Evolutionary conservation across 2,113 vertebrate genomes (phyloP), one percentile per base, ranked within the genome.

Genomic region (Eptesicus fuscus): DNA sequence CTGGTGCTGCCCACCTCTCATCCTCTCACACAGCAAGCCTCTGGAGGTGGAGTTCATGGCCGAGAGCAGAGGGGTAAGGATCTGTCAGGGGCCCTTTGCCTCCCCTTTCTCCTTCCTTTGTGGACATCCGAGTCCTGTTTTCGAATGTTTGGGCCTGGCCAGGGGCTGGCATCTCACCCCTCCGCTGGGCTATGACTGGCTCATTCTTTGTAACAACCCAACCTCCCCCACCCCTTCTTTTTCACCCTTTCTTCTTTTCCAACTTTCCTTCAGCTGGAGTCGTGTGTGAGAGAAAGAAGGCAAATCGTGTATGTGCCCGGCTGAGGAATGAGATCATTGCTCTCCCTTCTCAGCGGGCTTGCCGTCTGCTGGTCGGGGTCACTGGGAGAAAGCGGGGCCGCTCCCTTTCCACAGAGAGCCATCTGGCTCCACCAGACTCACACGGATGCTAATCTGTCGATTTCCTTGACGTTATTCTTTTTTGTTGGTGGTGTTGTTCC

Each of bases 371-470:
- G 65, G 96, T 92, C 56, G 70, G 97, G 96, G 97, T 97, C 95
- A 97, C 94, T 94, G 86, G 97, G 97, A 97, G 97, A 97, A 98
- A 98, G 97, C 95, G 49, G 95, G 87, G 95, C 97, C 93, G 95
- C 92, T 93, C 83, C 94, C 96, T 97, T 95, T 98, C 97, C 93
- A 85, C 74, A 96, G 97, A 93, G 95, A 97, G 97, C 98, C 98
- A 98, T 98, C 98, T 98, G 98, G 98, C 97, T 96, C 93, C 97
- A 83, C 97, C 98, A 98, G 98, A 96, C 96, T 98, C 97, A 79
- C 83, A 74, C 96, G 95, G 98, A 98, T 97, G 98, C 97, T 98
- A 98, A 98, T 98, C 98, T 97, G 88, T 88, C 93, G 93, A 95
- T 97, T 97, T 97, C 95, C 96, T 98, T 97, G 67, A 96, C 96